These are phyloP conservation scores for Pterocles orientalis DNA, from an alignment of 2,113 vertebrate species.

Conservation along the genomic window DNA sequence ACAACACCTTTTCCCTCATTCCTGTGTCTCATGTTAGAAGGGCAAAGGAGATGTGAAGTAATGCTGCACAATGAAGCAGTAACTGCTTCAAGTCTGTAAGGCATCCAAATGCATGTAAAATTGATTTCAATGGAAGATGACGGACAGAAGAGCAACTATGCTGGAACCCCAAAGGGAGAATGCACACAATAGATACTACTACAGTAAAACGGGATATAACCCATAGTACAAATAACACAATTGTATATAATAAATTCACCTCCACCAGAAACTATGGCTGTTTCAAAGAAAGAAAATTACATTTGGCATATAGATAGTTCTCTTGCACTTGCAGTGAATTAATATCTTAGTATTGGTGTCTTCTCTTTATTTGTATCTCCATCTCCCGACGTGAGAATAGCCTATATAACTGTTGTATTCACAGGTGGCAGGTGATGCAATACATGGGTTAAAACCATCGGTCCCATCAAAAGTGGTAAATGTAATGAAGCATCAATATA, in stretches of 20 bases:
- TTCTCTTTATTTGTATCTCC: background rate
- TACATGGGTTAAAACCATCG: background rate
- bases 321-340: background rate
- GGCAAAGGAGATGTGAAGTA: background rate
- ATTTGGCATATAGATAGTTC: background rate
- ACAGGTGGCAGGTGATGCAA: background rate
- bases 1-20: background rate
- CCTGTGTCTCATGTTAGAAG: background rate
- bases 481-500: background rate
- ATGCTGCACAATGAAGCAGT: background rate
- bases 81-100: background rate
- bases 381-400: background rate
- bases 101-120: background rate
- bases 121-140: background rate
- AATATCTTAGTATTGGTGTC: accelerated
- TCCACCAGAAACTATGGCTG: background rate
- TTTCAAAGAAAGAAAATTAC: background rate
- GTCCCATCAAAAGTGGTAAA: background rate
- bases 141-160: background rate
- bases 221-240: background rate
- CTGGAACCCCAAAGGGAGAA: background rate
- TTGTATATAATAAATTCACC: background rate
- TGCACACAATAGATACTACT: background rate
- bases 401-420: background rate
- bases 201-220: background rate